Evolutionary conservation across 1,140 invertebrate species (phyloP), one percentile per base, ranked within the genome.

Genomic region (Aphelenchoides avenae): DNA sequence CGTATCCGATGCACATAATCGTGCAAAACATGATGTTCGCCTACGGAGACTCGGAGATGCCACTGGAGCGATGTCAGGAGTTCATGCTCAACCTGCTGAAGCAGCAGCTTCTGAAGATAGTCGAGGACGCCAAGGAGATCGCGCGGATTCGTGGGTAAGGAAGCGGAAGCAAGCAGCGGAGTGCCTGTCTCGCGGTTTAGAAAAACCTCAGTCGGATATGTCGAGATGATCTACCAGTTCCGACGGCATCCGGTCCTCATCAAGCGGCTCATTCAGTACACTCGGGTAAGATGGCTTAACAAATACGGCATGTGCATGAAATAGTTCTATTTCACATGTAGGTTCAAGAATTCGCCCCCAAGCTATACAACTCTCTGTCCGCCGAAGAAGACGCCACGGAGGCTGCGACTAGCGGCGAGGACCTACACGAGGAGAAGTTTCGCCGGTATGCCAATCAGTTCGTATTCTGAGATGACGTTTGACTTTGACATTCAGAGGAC

Each of bases 21-120:
- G 33, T 46, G 9, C 3, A 5, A 18, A 20, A 18, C 5, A 26
- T 61, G 42, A 61, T 61, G 59, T 61, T 61, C 36, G 22, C 60
- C 1, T 41, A 64, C 15, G 59, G 59, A 3, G 59, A 61, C 40
- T 60, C 57, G 3, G 39, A 64, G 13, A 20, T 52, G 18, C 15
- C 59, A 1, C 4, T 30, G 9, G 47, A 22, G 15, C 26, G 36
- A 15, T 64, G 44, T 5, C 40, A 53, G 15, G 33, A 64, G 24
- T 64, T 61, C 51, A 18, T 61, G 51, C 13, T 24, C 0, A 31
- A 37, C 22, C 36, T 65, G n/a, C 18, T 61, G 5, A 20, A 54
- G 2, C 5, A 15, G 22, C 58, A 53, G 11, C 30, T 61, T 9
- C n/a, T n/a, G 13, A 29, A 62, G 30, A 20, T 64, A 29, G 7